Conservation (phyloP, 2,888 invertebrate genomes). For the Drosophila affinis region DNA sequence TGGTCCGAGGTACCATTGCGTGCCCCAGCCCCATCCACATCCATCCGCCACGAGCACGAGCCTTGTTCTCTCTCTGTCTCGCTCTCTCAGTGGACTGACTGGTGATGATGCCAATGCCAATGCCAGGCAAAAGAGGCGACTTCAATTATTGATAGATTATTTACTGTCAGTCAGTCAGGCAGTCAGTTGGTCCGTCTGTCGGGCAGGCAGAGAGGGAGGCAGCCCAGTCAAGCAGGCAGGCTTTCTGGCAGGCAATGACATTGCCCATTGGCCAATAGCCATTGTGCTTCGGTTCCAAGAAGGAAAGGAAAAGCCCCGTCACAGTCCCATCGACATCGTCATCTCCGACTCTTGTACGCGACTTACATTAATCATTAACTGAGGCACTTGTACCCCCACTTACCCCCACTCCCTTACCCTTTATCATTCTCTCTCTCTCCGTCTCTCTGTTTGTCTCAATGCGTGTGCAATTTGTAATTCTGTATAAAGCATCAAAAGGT, state of each 20-base stretch:
- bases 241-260: constrained; percentile 62
- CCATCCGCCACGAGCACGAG: constrained; percentile 58
- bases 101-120: constrained; percentile 12
- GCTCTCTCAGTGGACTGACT: neutral
- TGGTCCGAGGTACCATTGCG: constrained; percentile 60
- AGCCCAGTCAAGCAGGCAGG: constrained; percentile 59
- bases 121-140: constrained; percentile 45
- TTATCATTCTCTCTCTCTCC: neutral
- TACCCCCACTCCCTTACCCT: neutral
- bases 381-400: constrained; percentile 32
- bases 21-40: neutral
- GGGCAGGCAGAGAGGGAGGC: constrained; percentile 61
- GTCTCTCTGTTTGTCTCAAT: neutral
- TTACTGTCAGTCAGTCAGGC: constrained; percentile 80
- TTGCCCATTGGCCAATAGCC: constrained; percentile 52
- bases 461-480: constrained; percentile 72
- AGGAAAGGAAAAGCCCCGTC: constrained; percentile 58
- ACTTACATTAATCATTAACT: constrained; percentile 76
- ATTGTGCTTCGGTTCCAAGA: constrained; percentile 69
- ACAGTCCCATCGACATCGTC: constrained; percentile 49
- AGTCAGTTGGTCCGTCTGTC: constrained; percentile 62
- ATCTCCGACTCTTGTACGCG: constrained; percentile 59
- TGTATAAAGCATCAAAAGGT: constrained; percentile 40
- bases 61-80: constrained; percentile 13
- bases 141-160: constrained; percentile 83